These are phyloP conservation scores for Ciconia maguari DNA, from an alignment of 2,113 vertebrate species.

Conservation along the genomic window DNA sequence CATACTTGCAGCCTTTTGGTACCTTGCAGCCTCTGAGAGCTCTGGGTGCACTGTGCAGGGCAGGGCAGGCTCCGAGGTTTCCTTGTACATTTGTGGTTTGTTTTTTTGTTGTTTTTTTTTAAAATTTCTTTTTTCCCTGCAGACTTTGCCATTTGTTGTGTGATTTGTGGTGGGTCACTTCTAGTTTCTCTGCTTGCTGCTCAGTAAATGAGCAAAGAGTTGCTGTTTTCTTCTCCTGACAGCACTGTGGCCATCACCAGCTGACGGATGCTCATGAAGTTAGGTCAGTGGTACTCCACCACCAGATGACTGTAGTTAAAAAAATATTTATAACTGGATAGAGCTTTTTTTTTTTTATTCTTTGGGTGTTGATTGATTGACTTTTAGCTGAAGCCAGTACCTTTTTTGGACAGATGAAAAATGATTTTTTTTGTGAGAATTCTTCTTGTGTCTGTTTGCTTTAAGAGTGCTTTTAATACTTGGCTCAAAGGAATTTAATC, in stretches of 20 bases:
- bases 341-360: background rate
- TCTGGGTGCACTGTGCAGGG: no score
- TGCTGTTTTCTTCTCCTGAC: background rate
- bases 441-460: conserved; percentile 53
- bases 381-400: conserved; percentile 65
- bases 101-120: no score
- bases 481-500: conserved; percentile 23
- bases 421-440: conserved; percentile 62
- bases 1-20: background rate
- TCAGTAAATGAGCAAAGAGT: background rate
- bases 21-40: background rate
- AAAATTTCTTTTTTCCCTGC: no score
- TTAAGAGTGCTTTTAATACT: conserved; percentile 73
- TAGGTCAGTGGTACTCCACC: conserved; percentile 57
- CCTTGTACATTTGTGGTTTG: background rate
- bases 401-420: conserved; percentile 64
- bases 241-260: background rate
- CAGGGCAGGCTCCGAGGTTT: background rate
- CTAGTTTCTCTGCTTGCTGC: background rate
- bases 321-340: conserved; percentile 57
- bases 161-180: background rate
- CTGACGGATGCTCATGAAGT: conserved; percentile 26
- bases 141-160: background rate
- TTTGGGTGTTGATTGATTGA: conserved; percentile 67
- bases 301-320: conserved; percentile 60